Base-by-base conservation (phyloP, 2,113 vertebrate species). In the Rhombomys opimus region DNA sequence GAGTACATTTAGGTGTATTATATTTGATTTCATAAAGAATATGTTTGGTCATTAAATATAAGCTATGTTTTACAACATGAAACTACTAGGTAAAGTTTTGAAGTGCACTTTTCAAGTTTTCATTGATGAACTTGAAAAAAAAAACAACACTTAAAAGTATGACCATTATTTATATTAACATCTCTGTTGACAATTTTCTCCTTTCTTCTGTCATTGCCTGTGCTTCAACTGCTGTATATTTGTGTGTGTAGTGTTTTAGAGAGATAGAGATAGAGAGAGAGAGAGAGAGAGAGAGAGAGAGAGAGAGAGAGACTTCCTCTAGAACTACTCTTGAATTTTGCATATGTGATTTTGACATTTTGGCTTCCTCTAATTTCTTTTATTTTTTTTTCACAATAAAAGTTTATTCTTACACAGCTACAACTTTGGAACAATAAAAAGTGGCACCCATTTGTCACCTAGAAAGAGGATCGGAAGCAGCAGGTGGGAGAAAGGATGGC, bases 401-500 rank as follows among this genome's bases (percentile, higher is more conserved):
- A 93, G 82, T 96, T 97, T 97, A 98, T 96, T 98, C 70, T 91
- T 91, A 80, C 87, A 95, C 93, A 97, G 94, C 89, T 87, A 95
- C 93, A 97, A 93, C 89, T 87, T 93, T 93, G 38, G 10, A 94
- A 95, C 91, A 89, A 87, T 87, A 96, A 87, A 95, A 91, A 94
- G 84, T 77, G 73, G 70, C 73, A 15, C 68, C 17, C 41, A 2
- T 61, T 46, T 38, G 89, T 54, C 0, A 22, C 41, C 73, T 81
- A 54, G 82, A 17, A 91, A 85, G 52, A 92, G 32, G n/a, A 30
- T 46, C 3, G 14, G 93, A 68, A 67, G 76, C 87, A 78, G 77
- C 86, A 72, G 5, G 12, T 9, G 22, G 61, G 80, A 65, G 8
- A 84, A 18, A 35, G 57, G 65, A 32, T 0, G 2, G 35, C n/a